A percentile compares a stretch with the other conserved stretches of the same genome.
Evolutionary conservation across 2,797 vertebrate genomes (phyloP).

Genomic region (Bryconaethiops microstoma): DNA sequence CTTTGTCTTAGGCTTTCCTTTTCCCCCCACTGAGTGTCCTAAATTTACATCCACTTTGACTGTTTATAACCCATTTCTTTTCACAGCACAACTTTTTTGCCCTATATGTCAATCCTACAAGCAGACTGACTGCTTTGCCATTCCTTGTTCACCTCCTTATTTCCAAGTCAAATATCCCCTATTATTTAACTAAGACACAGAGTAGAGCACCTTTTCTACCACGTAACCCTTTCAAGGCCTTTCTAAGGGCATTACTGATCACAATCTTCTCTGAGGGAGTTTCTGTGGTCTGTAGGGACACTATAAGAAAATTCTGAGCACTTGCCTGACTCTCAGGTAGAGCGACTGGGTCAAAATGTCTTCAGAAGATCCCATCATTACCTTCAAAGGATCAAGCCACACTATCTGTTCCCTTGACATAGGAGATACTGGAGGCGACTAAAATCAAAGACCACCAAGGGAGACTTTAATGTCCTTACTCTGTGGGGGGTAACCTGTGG

Average conservation of each 20-base stretch:
- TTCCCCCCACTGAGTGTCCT: not conserved
- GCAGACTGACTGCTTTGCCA: not conserved
- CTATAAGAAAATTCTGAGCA: not conserved
- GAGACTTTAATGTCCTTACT: slow-evolving; percentile 31
- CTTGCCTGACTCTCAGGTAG: not conserved
- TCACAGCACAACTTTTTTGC: slow-evolving; percentile 5
- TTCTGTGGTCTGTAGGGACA: not conserved
- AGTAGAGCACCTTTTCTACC: slow-evolving; percentile 52
- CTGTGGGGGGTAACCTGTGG: slow-evolving; percentile 35
- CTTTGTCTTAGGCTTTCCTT: slow-evolving; percentile 19
- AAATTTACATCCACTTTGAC: slow-evolving; percentile 47
- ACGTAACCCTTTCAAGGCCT: slow-evolving; percentile 57
- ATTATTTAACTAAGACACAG: slow-evolving; percentile 14
- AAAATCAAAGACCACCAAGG: slow-evolving; percentile 46
- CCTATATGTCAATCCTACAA: slow-evolving; percentile 37
- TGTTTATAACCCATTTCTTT: not conserved
- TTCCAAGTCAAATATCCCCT: slow-evolving; percentile 47
- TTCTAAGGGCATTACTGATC: slow-evolving; percentile 66
- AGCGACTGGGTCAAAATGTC: not conserved
- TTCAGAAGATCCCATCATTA: not conserved
- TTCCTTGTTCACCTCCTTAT: slow-evolving; percentile 36
- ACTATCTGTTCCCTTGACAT: slow-evolving; percentile 29
- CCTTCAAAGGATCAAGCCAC: not conserved
- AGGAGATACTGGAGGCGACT: slow-evolving; percentile 29
- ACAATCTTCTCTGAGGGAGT: slow-evolving; percentile 18